Evolutionary conservation across 1,140 invertebrate species (phyloP), one percentile per base, ranked within the genome.

Genomic region (Diorhabda elongata): DNA sequence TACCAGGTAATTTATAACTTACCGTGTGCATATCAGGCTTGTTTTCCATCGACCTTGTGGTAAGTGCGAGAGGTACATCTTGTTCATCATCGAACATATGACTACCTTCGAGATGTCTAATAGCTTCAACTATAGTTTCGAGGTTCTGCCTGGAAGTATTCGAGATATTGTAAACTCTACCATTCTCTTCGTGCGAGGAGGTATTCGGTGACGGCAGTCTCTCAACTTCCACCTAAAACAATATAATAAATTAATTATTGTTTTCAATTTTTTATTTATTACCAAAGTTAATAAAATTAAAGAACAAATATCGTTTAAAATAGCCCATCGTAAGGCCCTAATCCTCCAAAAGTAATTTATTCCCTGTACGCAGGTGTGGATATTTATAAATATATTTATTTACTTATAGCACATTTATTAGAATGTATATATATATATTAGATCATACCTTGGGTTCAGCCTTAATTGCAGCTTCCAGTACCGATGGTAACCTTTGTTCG

Each of bases 41-140:
- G 0, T 87, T 81, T 66, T 79, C 76, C 43, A 72, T 68, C 7
- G 77, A 76, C 76, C 87, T 89, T 76, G 87, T 91, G 63, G 89
- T 93, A 44, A 93, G 80, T 4, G 92, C 91, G 4, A 93, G 81
- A 0, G 92, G 92, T 3, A 87, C 88, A 70, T 93, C 91, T 74
- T 87, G 86, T 75, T 91, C 90, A 74, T 93, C 92, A 71, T 87
- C 87, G 80, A 96, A 95, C 73, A 96, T 82, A 80, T 96, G 92
- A 80, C 97, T 94, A 5, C 97, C 96, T 81, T 99, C 97, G 67
- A 99, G 83, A 77, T 97, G 96, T 52, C 96, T 88, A 74, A 98
- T 98, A 42, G 97, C 97, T 80, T 99, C 96, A 5, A 98, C 95
- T 70, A 99, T 98, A 2, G 97, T 98, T 80, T 98, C 95, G 69